Evolutionary conservation across 2,888 invertebrate genomes (phyloP).

Genomic region (Euplexia lucipara): DNA sequence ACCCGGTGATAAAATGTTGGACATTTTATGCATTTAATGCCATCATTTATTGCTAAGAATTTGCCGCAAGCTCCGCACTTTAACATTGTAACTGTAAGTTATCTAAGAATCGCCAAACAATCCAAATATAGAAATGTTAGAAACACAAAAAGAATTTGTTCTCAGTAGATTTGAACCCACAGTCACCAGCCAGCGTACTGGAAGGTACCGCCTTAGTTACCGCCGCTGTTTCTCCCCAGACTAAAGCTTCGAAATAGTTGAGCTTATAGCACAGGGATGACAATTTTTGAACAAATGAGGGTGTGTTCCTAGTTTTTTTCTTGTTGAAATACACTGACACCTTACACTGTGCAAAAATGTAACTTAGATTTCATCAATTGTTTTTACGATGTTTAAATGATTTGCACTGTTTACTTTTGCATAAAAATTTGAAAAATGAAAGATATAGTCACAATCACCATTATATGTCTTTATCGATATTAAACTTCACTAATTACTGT

Average conservation of each 20-base stretch:
- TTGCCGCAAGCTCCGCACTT: no score
- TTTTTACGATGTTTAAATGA: background rate
- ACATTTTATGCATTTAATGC: no score
- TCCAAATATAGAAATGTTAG: no score
- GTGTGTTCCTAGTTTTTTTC: background rate
- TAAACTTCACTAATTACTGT: background rate
- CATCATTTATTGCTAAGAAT: no score
- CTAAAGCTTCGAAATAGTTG: background rate
- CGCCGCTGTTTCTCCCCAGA: no score
- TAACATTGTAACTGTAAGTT: no score
- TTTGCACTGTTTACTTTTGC: background rate
- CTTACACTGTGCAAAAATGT: background rate
- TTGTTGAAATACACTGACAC: background rate
- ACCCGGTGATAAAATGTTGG: no score
- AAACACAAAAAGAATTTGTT: no score
- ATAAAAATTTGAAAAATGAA: background rate
- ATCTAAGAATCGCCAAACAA: no score
- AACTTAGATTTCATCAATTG: background rate
- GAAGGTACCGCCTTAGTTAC: no score
- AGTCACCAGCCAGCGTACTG: no score
- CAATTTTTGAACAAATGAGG: background rate
- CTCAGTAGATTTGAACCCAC: no score
- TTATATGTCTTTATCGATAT: background rate
- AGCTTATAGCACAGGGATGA: background rate
- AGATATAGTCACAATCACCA: conserved; percentile 1